A percentile compares a stretch with the other conserved stretches of the same genome.
phyloP scores from a whole-genome alignment of 2,113 vertebrate species.

The Capricornis sumatraensis region DNA sequence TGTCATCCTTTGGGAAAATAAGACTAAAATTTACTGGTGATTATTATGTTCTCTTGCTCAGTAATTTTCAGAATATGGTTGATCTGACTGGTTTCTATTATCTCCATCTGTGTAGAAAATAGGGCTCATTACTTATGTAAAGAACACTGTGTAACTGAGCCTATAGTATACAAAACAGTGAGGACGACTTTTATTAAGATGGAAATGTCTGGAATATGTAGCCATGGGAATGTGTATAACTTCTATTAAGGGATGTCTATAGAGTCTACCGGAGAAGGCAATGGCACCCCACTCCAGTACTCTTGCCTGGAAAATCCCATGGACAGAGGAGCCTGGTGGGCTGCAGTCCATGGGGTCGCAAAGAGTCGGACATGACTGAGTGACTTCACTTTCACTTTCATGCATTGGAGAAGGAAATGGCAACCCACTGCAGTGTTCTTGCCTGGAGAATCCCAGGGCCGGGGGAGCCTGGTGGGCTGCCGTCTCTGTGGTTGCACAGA shows the following conservation, averaged over 20 bases:
- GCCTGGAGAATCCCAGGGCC: too few species aligned
- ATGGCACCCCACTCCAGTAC: too few species aligned
- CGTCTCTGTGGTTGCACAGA: too few species aligned
- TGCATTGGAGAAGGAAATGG: too few species aligned
- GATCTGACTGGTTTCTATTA: neutral
- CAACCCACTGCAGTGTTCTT: too few species aligned
- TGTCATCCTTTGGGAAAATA: neutral
- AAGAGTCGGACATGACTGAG: too few species aligned
- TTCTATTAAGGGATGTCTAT: neutral
- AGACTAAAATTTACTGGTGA: neutral
- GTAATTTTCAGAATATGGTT: neutral
- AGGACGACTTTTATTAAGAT: neutral
- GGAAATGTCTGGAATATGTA: neutral
- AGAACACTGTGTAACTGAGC: neutral
- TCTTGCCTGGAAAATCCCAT: too few species aligned
- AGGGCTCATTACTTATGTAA: neutral
- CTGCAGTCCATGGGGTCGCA: too few species aligned
- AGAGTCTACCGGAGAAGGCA: too few species aligned
- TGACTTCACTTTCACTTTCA: too few species aligned
- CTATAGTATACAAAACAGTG: neutral
- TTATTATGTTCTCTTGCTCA: neutral
- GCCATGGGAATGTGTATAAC: neutral
- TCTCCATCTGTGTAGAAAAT: neutral
- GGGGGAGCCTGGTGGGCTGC: rapidly evolving
- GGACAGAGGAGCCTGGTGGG: too few species aligned